These are phyloP conservation scores for Tamandua tetradactyla DNA, from an alignment of 2,797 vertebrate genomes.

Conservation along the genomic window DNA sequence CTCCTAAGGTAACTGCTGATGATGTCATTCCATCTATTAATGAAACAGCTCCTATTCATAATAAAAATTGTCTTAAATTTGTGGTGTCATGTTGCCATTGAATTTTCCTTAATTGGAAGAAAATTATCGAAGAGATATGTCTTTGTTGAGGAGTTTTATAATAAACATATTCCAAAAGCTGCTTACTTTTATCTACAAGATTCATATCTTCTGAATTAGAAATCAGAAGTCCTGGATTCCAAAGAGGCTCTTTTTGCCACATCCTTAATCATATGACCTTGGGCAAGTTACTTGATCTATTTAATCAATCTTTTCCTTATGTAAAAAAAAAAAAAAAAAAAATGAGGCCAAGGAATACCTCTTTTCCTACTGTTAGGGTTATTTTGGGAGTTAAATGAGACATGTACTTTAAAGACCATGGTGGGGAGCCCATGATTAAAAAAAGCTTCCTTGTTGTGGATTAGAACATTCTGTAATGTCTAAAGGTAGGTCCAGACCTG, in stretches of 20 bases:
- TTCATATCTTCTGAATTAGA: not conserved
- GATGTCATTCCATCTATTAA: not conserved
- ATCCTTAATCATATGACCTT: not conserved
- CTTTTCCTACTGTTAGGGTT: not conserved
- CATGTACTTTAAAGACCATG: not conserved
- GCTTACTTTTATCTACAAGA: not conserved
- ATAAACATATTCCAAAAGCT: not conserved
- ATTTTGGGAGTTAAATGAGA: slow-evolving; percentile 9
- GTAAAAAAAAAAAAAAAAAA: not conserved
- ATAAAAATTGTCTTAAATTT: not conserved
- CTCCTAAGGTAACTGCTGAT: not conserved
- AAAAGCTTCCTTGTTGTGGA: not conserved
- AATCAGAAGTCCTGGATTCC: not conserved
- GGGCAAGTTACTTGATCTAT: not conserved
- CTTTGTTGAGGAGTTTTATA: not conserved
- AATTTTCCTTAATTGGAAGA: not conserved
- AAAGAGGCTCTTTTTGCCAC: not conserved
- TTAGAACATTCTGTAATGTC: not conserved
- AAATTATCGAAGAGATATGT: not conserved
- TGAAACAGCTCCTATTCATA: not conserved
- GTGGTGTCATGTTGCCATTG: not conserved
- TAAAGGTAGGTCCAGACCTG: not conserved
- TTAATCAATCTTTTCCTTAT: not conserved
- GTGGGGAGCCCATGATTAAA: not conserved
- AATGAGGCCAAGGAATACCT: not conserved